Percentiles rank a stretch among this genome's conserved stretches.
phyloP scores from a whole-genome alignment of 1,140 invertebrate species.

The Panulirus ornatus region DNA sequence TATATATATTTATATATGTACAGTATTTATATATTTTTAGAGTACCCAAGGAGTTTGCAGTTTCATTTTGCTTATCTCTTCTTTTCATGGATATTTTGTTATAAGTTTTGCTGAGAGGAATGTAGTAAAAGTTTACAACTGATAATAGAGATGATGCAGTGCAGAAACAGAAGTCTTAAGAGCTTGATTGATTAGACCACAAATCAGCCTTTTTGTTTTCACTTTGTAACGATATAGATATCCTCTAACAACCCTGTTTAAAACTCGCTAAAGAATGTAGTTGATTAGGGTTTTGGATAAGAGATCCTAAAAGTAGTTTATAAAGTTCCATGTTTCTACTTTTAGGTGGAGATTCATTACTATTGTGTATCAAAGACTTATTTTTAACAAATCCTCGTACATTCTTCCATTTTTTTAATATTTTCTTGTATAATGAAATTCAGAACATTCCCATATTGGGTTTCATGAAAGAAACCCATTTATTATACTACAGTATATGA shows the following conservation, averaged over 20 bases:
- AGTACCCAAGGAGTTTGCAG: neutral
- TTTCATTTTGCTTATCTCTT: neutral
- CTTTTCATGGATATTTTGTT: neutral
- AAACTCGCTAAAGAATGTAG: too few relatives aligned
- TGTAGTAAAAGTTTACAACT: neutral
- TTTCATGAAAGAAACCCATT: neutral
- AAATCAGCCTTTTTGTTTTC: too few relatives aligned
- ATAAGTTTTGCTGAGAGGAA: neutral
- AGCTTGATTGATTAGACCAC: neutral
- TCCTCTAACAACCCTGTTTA: too few relatives aligned
- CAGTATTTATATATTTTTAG: constrained; percentile 13
- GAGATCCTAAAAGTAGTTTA: neutral
- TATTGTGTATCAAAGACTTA: neutral
- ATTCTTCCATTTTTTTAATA: neutral
- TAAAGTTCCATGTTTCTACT: neutral
- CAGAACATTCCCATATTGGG: neutral
- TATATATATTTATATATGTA: neutral
- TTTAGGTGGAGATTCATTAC: neutral
- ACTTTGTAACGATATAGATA: too few relatives aligned
- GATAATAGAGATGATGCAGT: neutral
- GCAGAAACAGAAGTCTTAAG: neutral
- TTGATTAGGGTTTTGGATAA: neutral
- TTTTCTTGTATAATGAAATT: neutral
- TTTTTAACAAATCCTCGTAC: neutral
- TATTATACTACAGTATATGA: too few relatives aligned